These are phyloP conservation scores for Tichodroma muraria DNA, from an alignment of 2,113 vertebrate species.

Conservation along the genomic window DNA sequence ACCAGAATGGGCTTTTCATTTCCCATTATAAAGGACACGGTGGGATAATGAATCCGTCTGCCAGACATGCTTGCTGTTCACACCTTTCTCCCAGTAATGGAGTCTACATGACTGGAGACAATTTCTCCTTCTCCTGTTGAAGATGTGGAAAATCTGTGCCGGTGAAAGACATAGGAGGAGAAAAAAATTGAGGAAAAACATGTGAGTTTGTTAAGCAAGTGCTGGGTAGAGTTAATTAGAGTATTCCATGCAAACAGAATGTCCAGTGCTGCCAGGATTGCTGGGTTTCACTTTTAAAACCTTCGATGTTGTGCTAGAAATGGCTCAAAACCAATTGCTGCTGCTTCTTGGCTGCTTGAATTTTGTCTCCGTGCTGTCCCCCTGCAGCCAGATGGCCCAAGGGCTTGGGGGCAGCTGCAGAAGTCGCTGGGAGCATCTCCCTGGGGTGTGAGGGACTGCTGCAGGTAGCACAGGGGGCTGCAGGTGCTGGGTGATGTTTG, in stretches of 20 bases:
- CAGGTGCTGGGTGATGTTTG: not conserved
- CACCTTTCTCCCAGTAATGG: slow-evolving; percentile 60
- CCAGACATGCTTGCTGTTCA: slow-evolving; percentile 57
- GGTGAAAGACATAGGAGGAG: not conserved
- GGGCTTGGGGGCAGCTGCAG: not conserved
- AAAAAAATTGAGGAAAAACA: not conserved
- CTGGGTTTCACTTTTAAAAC: not conserved
- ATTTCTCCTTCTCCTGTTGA: slow-evolving; percentile 37
- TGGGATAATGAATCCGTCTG: slow-evolving; percentile 59
- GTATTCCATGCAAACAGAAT: not conserved
- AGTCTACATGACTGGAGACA: slow-evolving; percentile 52
- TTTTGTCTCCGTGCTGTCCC: rapidly evolving
- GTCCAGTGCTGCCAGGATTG: not conserved
- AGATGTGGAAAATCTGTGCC: slow-evolving; percentile 19
- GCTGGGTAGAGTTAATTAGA: slow-evolving; percentile 10
- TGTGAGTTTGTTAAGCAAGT: not conserved
- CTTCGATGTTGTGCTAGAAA: not conserved
- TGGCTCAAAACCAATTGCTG: not conserved
- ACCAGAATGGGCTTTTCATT: slow-evolving; percentile 66
- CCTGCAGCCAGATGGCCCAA: not conserved
- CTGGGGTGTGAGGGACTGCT: not conserved
- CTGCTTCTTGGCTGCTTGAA: not conserved
- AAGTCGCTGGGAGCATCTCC: not conserved
- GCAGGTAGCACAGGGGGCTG: not conserved
- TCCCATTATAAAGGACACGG: slow-evolving; percentile 52